Percentiles rank a stretch among this genome's conserved stretches.
These are phyloP conservation scores for Parazoanthus atlanticus DNA, from an alignment of 92 coral and sea anemone genomes.

Conservation along the genomic window DNA sequence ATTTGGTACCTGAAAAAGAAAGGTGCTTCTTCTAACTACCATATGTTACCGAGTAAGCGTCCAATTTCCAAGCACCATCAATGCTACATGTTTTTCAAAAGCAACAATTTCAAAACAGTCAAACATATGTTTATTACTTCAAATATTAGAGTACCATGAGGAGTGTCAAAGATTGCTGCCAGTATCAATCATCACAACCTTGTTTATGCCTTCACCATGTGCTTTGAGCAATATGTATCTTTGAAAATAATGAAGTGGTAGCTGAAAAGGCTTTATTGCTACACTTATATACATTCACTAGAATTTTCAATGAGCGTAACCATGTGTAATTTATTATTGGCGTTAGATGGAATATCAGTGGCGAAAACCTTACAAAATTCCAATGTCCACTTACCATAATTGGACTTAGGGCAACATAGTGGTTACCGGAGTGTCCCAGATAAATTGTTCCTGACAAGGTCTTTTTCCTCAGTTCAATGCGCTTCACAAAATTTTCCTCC, in stretches of 20 bases:
- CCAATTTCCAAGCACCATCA: background rate
- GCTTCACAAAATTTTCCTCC: background rate
- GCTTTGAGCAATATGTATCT: background rate
- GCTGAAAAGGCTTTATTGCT: slow-evolving; percentile 1
- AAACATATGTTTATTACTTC: background rate
- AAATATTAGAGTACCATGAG: background rate
- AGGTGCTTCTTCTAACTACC: background rate
- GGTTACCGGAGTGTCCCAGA: background rate
- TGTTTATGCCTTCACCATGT: background rate
- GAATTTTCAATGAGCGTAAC: background rate
- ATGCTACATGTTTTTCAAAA: background rate
- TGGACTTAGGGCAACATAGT: background rate
- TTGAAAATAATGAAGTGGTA: background rate
- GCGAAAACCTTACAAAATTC: background rate
- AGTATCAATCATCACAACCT: background rate
- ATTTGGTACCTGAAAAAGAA: background rate
- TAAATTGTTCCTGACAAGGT: background rate
- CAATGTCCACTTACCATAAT: background rate
- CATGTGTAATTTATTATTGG: slow-evolving; percentile 1
- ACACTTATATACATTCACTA: background rate
- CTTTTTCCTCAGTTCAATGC: background rate
- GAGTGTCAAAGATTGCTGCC: background rate
- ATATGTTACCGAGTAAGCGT: no score
- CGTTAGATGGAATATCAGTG: background rate
- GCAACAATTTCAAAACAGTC: background rate